These are phyloP conservation scores for Notothenia coriiceps DNA, from an alignment of 2,113 vertebrate genomes.

Conservation along the genomic window DNA sequence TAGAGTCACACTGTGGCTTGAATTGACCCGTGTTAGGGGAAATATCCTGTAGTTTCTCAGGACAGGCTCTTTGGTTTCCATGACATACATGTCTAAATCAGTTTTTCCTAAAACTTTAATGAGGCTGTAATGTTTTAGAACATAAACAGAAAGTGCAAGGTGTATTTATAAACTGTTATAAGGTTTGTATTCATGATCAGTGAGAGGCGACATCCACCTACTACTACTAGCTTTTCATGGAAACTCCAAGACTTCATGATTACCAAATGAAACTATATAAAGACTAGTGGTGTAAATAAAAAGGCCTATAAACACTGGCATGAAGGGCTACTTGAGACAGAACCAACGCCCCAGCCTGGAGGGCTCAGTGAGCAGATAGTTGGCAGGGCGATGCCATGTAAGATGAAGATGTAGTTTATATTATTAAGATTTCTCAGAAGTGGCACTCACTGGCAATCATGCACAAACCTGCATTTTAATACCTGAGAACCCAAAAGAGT, in stretches of 20 bases:
- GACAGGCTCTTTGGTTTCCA: slow-evolving; percentile 40
- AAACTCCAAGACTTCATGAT: slow-evolving; percentile 38
- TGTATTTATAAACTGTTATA: slow-evolving; percentile 1
- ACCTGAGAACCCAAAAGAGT: background rate
- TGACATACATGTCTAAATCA: slow-evolving; percentile 44
- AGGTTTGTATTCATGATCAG: background rate
- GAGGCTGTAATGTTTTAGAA: slow-evolving; percentile 28
- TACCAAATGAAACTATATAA: slow-evolving; percentile 61
- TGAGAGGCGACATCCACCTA: background rate
- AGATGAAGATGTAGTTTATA: slow-evolving; percentile 62
- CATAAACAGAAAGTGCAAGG: background rate
- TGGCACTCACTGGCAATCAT: background rate
- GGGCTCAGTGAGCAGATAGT: slow-evolving; percentile 31
- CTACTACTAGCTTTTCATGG: slow-evolving; percentile 9
- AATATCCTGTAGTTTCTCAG: slow-evolving; percentile 1
- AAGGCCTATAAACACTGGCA: slow-evolving; percentile 68
- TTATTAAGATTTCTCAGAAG: slow-evolving; percentile 30
- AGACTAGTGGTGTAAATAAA: slow-evolving; percentile 56
- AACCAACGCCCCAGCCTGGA: slow-evolving; percentile 54
- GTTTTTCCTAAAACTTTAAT: slow-evolving; percentile 48
- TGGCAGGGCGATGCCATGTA: slow-evolving; percentile 43
- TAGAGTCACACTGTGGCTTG: slow-evolving; percentile 25
- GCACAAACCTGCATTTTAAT: background rate
- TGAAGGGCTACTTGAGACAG: slow-evolving; percentile 68
- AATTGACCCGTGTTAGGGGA: slow-evolving; percentile 32